Evolutionary conservation across 2,888 invertebrate genomes (phyloP).

Genomic region (Phymatocera aterrima): DNA sequence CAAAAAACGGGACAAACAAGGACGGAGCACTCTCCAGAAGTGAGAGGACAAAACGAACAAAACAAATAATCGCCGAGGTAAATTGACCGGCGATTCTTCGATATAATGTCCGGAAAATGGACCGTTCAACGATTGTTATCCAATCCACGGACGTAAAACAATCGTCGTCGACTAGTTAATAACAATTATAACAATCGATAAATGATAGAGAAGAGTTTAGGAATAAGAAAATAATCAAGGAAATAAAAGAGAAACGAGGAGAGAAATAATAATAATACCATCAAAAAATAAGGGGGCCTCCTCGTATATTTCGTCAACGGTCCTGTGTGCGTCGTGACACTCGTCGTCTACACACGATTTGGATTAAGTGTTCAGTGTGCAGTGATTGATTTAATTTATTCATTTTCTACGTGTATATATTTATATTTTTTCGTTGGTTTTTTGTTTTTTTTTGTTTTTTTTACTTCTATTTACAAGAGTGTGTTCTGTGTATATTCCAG

Average conservation of each 20-base stretch:
- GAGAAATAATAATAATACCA: background rate
- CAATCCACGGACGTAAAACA: constrained; percentile 23
- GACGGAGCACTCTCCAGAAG: background rate
- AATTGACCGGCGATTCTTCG: constrained; percentile 5
- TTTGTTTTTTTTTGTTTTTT: background rate
- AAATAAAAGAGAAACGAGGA: background rate
- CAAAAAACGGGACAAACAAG: background rate
- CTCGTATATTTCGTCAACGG: constrained; percentile 4
- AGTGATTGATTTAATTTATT: constrained; percentile 34
- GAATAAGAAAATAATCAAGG: background rate
- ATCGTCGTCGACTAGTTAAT: background rate
- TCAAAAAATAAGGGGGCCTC: background rate
- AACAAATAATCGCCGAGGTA: background rate
- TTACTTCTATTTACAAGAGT: too few relatives aligned
- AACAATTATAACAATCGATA: background rate
- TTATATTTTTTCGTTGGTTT: background rate
- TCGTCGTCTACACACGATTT: constrained; percentile 30
- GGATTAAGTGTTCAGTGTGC: constrained; percentile 38
- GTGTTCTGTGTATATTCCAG: too few relatives aligned
- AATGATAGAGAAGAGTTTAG: background rate
- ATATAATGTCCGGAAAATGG: constrained; percentile 27
- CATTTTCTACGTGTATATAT: background rate
- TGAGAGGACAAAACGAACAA: background rate
- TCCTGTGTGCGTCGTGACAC: constrained; percentile 31
- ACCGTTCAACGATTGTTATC: constrained; percentile 22